Evolutionary conservation across 2,113 vertebrate species (phyloP).

Genomic region (Hemiscyllium ocellatum): DNA sequence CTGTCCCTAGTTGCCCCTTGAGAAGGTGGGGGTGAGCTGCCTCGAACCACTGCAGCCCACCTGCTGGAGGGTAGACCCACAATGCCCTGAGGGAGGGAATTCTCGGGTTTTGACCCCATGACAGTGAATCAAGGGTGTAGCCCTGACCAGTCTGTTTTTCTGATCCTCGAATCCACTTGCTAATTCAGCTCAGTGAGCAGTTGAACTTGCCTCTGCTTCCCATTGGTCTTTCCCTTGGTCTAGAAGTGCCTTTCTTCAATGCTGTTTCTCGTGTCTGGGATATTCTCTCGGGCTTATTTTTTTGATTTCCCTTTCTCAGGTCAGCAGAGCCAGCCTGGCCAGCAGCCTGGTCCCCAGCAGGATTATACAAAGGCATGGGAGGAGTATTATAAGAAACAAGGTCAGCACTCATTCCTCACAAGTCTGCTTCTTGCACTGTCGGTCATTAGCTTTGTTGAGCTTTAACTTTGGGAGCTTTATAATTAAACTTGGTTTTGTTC

Average conservation of each 20-base stretch:
- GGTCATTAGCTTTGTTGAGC: background rate
- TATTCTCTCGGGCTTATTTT: too few relatives aligned
- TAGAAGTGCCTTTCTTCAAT: background rate
- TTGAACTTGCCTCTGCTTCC: background rate
- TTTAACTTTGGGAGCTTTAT: background rate
- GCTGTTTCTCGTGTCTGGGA: too few relatives aligned
- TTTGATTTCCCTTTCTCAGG: constrained; percentile 42
- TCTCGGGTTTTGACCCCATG: too few relatives aligned
- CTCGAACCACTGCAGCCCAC: too few relatives aligned
- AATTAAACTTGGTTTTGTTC: background rate
- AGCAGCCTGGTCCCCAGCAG: constrained; percentile 56
- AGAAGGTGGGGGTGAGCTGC: too few relatives aligned
- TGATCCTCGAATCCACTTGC: background rate
- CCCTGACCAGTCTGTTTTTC: too few relatives aligned
- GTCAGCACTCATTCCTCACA: constrained; percentile 42
- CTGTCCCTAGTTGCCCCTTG: too few relatives aligned
- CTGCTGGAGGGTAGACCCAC: too few relatives aligned
- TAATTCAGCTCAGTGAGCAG: too few relatives aligned
- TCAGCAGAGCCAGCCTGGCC: constrained; percentile 51
- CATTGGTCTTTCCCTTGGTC: background rate
- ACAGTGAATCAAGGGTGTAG: too few relatives aligned
- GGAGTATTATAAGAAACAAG: constrained; percentile 63
- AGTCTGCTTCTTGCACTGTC: background rate
- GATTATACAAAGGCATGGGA: constrained; percentile 64
- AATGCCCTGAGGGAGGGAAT: too few relatives aligned